Base-by-base conservation (phyloP, 2,888 invertebrate genomes). In the Acheta domesticus region DNA sequence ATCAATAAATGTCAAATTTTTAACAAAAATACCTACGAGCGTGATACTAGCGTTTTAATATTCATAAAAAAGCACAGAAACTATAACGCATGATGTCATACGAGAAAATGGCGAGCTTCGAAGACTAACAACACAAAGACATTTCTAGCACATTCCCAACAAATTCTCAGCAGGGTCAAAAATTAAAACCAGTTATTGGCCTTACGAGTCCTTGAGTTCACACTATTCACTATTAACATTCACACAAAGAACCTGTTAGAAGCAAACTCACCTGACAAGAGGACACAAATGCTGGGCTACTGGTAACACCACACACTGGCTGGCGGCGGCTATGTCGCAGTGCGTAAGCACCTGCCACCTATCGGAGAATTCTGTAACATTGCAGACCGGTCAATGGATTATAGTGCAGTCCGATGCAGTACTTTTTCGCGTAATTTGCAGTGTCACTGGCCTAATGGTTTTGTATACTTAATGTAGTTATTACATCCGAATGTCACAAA, bases 81-180 rank as follows among this genome's bases (percentile, higher is more conserved):
- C 76, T 81, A 23, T 78, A 77, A 78, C 81, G 81, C 81, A 81
- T 81, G 81, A 81, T 81, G 81, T 81, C 81, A 81, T 76, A 62
- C 75, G 79, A 81, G 76, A 81, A 81, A 81, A 81, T 81, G 81
- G 81, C 81, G 81, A 81, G 62, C 62, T 62, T 62, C 16, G 62
- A 62, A 36, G 36, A 36, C 36, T 62, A 12, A n/a, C n/a, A 62
- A 62, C 14, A 62, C 62, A 62, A 62, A 62, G 62, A 14, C 36
- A n/a, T 19, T 62, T 62, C 62, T 62, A 62, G 62, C 62, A 62
- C 36, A 62, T 62, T 19, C n/a, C 62, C 11, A 62, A 62, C 62
- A 62, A 36, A 36, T 36, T 36, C 8, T 36, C 36, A 36, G 36
- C 8, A 8, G 36, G 36, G 36, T 36, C 36, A 36, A 36, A 36